phyloP scores from a whole-genome alignment of 1,140 invertebrate species.

The Pantala flavescens region DNA sequence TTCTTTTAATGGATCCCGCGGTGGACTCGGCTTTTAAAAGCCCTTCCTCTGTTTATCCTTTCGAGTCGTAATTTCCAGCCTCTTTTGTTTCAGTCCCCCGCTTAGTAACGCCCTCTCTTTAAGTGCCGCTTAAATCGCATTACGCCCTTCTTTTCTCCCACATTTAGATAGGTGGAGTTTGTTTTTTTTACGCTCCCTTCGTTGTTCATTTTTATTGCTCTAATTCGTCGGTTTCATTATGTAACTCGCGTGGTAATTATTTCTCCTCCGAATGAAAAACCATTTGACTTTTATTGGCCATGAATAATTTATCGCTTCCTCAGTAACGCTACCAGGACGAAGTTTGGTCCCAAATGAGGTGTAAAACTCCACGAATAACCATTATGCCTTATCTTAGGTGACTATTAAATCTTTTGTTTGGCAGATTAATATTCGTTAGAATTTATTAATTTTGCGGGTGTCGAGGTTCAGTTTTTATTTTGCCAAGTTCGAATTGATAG shows the following conservation, averaged over 20 bases:
- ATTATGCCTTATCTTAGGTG: too few species aligned
- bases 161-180: neutral
- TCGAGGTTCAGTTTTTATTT: too few species aligned
- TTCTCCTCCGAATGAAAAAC: neutral
- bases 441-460: too few species aligned
- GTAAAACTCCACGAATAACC: too few species aligned
- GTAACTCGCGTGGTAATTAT: neutral
- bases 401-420: too few species aligned
- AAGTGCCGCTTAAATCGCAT: slow-evolving; percentile 8
- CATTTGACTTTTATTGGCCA: neutral
- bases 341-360: too few species aligned
- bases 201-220: neutral
- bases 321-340: too few species aligned
- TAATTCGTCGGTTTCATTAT: neutral
- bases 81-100: neutral
- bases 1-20: neutral
- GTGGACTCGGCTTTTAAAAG: neutral
- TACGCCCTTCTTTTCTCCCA: neutral
- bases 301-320: neutral
- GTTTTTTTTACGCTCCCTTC: neutral
- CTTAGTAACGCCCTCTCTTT: slow-evolving; percentile 1
- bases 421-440: too few species aligned
- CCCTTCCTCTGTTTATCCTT: neutral
- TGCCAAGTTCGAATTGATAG: too few species aligned
- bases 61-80: neutral